Conservation (phyloP, 1,140 invertebrate species). For the Drosophila nasuta region DNA sequence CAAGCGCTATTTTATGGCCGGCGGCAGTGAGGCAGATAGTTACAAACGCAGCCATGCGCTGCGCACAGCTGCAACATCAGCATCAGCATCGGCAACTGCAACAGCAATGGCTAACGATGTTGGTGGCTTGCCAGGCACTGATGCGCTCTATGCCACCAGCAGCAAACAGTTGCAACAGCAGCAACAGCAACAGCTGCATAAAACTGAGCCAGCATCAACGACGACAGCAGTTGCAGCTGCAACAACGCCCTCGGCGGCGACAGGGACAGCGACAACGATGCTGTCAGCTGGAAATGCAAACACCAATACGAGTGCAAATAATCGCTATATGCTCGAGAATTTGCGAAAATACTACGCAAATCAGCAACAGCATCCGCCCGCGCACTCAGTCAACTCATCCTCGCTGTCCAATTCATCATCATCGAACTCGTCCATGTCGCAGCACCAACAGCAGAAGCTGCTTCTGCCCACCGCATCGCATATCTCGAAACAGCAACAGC, state of each 20-base stretch:
- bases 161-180: slow-evolving; percentile 58
- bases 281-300: slow-evolving; percentile 52
- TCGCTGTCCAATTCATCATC: slow-evolving; percentile 80
- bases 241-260: slow-evolving; percentile 28
- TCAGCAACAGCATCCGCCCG: slow-evolving; percentile 78
- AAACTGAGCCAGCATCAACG: slow-evolving; percentile 25
- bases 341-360: slow-evolving; percentile 80
- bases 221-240: slow-evolving; percentile 17
- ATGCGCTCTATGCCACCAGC: slow-evolving; percentile 72
- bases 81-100: slow-evolving; percentile 29
- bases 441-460: slow-evolving; percentile 46
- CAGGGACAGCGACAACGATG: slow-evolving; percentile 16
- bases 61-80: slow-evolving; percentile 21
- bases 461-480: slow-evolving; percentile 50
- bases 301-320: slow-evolving; percentile 47
- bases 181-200: slow-evolving; percentile 29
- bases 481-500: slow-evolving; percentile 44
- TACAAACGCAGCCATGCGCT: slow-evolving; percentile 33
- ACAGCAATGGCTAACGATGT: slow-evolving; percentile 32
- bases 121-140: slow-evolving; percentile 46
- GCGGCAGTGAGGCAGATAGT: slow-evolving; percentile 17
- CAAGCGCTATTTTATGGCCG: slow-evolving; percentile 15
- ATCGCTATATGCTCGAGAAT: slow-evolving; percentile 80
- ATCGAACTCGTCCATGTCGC: slow-evolving; percentile 79
- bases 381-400: slow-evolving; percentile 79